phyloP scores from a whole-genome alignment of 2,888 invertebrate genomes.

The Kryphioiulus occultus region DNA sequence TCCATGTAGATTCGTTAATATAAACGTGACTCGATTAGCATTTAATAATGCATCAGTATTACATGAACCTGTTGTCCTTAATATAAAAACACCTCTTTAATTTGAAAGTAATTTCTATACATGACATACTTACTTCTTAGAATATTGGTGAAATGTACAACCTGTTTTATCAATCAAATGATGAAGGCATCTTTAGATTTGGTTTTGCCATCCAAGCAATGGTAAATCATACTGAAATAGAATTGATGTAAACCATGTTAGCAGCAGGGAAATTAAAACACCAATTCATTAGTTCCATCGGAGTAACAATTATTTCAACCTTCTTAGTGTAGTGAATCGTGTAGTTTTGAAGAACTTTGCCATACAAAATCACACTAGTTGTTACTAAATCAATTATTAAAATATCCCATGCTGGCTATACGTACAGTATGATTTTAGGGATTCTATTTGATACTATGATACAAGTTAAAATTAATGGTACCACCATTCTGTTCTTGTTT shows the following conservation, averaged over 20 bases:
- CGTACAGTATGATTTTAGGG: background rate
- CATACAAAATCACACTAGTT: background rate
- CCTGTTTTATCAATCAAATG: background rate
- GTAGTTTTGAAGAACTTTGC: background rate
- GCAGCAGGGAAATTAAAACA: background rate
- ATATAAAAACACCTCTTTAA: background rate
- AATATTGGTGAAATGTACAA: background rate
- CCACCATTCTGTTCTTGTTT: background rate
- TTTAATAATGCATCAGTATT: background rate
- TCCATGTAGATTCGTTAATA: background rate
- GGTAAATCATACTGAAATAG: background rate
- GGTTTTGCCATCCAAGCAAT: background rate
- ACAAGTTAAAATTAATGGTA: background rate
- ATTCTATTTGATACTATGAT: background rate
- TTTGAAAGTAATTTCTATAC: background rate
- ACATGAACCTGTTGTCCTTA: background rate
- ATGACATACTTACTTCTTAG: background rate
- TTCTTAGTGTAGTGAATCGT: too few species aligned
- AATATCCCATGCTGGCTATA: background rate
- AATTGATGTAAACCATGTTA: background rate
- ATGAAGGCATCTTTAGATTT: background rate
- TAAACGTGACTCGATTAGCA: background rate
- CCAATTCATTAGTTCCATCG: background rate
- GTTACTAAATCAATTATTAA: background rate
- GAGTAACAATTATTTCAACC: too few species aligned